Evolutionary conservation across 2,113 vertebrate genomes (phyloP).

Genomic region (Emberiza fucata): DNA sequence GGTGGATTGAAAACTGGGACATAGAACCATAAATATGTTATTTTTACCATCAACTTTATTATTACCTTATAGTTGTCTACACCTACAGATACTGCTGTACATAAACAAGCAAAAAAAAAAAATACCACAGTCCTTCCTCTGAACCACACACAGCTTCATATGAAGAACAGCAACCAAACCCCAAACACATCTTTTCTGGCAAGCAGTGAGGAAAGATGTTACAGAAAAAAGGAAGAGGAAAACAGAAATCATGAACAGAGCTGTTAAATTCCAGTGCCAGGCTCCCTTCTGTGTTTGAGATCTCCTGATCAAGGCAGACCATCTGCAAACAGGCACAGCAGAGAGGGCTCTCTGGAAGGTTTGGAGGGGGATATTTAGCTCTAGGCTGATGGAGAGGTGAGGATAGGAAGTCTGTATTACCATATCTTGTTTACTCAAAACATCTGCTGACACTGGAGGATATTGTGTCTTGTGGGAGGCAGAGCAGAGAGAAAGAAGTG

Average conservation of each 20-base stretch:
- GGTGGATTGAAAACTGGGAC: background rate
- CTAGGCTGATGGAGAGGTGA: background rate
- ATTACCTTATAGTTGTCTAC: background rate
- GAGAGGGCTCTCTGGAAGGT: background rate
- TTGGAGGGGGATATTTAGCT: background rate
- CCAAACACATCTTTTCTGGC: background rate
- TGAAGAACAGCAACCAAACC: background rate
- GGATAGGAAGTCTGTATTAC: background rate
- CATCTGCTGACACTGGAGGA: background rate
- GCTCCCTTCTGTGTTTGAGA: background rate
- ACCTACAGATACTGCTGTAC: background rate
- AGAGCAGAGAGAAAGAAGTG: background rate
- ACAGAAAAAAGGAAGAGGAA: background rate
- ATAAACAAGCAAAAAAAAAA: background rate
- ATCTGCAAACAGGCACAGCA: background rate
- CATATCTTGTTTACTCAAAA: background rate
- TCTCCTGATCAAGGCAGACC: background rate
- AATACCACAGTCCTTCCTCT: background rate
- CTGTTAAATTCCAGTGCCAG: background rate
- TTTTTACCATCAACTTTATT: background rate
- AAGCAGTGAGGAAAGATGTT: background rate
- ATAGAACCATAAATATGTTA: background rate
- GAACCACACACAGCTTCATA: background rate
- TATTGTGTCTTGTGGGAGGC: background rate
- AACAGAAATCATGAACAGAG: background rate